Percentiles rank a stretch among this genome's conserved stretches.
Evolutionary conservation across 2,797 vertebrate genomes (phyloP).

Genomic region (Carduelis carduelis): DNA sequence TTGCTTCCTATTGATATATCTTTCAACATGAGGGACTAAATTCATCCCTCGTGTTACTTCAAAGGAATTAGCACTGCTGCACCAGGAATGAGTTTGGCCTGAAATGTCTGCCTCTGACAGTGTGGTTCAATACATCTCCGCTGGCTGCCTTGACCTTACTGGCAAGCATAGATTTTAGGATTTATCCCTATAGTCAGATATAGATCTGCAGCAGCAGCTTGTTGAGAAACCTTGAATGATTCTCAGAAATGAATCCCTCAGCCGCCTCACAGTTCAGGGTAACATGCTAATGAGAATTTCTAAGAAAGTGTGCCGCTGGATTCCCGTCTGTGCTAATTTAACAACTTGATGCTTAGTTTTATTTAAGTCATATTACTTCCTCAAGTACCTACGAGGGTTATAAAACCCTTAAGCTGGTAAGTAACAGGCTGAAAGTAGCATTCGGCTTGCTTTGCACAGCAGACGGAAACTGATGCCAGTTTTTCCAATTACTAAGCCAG

Average conservation of each 20-base stretch:
- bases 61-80: conserved; percentile 38
- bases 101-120: conserved; percentile 50
- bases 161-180: conserved; percentile 68
- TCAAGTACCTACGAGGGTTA: background rate
- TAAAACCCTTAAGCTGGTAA: background rate
- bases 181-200: conserved; percentile 67
- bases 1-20: conserved; percentile 71
- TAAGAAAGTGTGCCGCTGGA: conserved; percentile 34
- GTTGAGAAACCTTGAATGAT: conserved; percentile 53
- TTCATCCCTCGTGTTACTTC: conserved; percentile 51
- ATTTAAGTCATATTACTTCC: background rate
- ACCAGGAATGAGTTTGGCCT: conserved; percentile 39
- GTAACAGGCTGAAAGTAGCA: background rate
- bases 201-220: conserved; percentile 61
- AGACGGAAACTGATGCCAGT: background rate
- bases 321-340: conserved; percentile 36
- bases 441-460: background rate
- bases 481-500: conserved; percentile 25
- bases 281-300: conserved; percentile 39
- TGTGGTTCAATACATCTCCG: conserved; percentile 65
- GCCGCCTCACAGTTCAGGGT: conserved; percentile 1
- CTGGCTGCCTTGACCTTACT: conserved; percentile 67
- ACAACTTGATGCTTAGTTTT: background rate
- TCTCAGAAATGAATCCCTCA: conserved; percentile 66
- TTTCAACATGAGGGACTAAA: conserved; percentile 54